Conservation (phyloP, 2,888 invertebrate species). For the Thecocarcelia acutangulata region DNA sequence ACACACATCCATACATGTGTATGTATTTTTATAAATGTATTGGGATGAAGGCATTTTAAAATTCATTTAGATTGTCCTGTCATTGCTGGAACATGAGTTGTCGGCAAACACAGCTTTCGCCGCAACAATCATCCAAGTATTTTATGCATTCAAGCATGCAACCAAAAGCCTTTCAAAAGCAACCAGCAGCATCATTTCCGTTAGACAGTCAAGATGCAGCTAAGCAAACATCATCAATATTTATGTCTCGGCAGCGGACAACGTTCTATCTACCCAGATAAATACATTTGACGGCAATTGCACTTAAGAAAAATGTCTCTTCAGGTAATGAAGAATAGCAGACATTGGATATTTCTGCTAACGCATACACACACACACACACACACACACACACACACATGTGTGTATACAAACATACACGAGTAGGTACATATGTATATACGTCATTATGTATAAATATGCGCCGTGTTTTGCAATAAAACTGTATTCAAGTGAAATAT, state of each 20-base stretch:
- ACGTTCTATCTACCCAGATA: conserved; percentile 33
- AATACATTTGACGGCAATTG: conserved; percentile 30
- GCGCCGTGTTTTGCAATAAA: too few relatives aligned
- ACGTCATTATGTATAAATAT: too few relatives aligned
- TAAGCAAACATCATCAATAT: conserved; percentile 68
- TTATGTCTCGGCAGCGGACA: conserved; percentile 57
- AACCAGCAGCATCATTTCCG: conserved; percentile 66
- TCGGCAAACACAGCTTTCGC: conserved; percentile 69
- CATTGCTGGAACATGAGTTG: conserved; percentile 67
- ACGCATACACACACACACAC: too few relatives aligned
- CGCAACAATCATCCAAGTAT: conserved; percentile 65
- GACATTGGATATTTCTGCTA: neutral
- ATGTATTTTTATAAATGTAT: neutral
- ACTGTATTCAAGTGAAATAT: too few relatives aligned
- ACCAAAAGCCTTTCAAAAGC: conserved; percentile 61
- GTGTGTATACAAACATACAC: too few relatives aligned
- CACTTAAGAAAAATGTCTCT: conserved; percentile 58
- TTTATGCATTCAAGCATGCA: conserved; percentile 65
- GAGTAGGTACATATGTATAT: neutral
- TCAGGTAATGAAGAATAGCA: conserved; percentile 45
- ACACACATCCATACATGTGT: neutral
- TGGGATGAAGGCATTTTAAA: conserved; percentile 53
- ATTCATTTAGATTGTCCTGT: conserved; percentile 67
- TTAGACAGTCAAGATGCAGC: conserved; percentile 68
- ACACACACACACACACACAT: neutral